phyloP scores from a whole-genome alignment of 1,140 invertebrate genomes.

The Saccostrea cuccullata region DNA sequence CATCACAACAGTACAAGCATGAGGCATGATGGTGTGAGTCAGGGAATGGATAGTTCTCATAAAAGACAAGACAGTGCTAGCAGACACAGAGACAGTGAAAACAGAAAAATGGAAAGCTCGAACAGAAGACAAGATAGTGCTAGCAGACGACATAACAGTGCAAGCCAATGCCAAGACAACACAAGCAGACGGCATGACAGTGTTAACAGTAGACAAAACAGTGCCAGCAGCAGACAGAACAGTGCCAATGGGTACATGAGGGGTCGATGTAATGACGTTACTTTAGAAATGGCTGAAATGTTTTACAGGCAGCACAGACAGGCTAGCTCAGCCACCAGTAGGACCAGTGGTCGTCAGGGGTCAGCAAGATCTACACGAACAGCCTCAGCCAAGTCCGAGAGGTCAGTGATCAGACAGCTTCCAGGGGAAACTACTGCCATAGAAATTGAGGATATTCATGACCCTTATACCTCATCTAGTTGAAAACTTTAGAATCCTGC shows the following conservation, averaged over 20 bases:
- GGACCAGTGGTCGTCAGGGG: conserved; percentile 33
- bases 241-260: conserved; percentile 27
- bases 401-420: conserved; percentile 15
- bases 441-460: conserved; percentile 49
- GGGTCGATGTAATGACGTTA: conserved; percentile 36
- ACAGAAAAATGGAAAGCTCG: neutral
- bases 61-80: neutral
- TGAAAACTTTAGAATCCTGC: conserved; percentile 7
- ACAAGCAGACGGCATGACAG: neutral
- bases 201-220: conserved; percentile 16
- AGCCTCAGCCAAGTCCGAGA: conserved; percentile 40
- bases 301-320: conserved; percentile 40
- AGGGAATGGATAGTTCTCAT: neutral
- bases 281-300: conserved; percentile 49
- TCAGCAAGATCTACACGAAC: conserved; percentile 46
- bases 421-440: conserved; percentile 54
- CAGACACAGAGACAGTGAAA: neutral
- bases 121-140: conserved; percentile 41
- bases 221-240: conserved; percentile 27
- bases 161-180: neutral
- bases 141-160: neutral
- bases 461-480: neutral
- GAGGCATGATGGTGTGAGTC: neutral
- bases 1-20: neutral
- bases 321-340: conserved; percentile 49